phyloP scores from a whole-genome alignment of 2,113 vertebrate species.

The Pelodiscus sinensis region DNA sequence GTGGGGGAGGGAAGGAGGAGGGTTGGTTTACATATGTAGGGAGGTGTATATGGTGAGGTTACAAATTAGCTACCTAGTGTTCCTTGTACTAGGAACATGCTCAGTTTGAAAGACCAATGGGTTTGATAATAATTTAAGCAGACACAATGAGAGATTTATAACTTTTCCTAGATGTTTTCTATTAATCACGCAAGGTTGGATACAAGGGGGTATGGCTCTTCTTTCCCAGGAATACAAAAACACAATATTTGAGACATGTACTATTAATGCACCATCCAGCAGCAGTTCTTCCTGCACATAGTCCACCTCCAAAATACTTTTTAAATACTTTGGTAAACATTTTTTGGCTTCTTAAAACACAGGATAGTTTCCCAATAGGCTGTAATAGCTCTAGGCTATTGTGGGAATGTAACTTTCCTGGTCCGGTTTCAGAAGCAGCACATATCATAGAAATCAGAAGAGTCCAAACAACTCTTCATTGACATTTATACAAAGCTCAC shows the following conservation, averaged over 20 bases:
- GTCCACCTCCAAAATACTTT: not conserved
- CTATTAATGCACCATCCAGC: not conserved
- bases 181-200: not conserved
- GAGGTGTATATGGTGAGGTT: not conserved
- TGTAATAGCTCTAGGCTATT: not conserved
- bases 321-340: not conserved
- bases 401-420: not conserved
- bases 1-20: no score
- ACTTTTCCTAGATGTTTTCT: not conserved
- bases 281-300: not conserved
- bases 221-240: not conserved
- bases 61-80: not conserved
- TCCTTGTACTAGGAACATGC: not conserved
- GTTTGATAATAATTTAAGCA: not conserved
- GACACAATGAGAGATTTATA: not conserved
- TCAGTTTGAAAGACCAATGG: conserved; percentile 9
- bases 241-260: accelerated
- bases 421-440: not conserved
- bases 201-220: not conserved
- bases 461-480: not conserved
- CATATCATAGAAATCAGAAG: not conserved
- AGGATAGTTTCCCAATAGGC: not conserved
- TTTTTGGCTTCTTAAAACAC: conserved; percentile 6
- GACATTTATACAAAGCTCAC: not conserved
- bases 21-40: not conserved